Evolutionary conservation across 2,797 vertebrate genomes (phyloP), one percentile per base, ranked within the genome.

Genomic region (Echiichthys vipera): DNA sequence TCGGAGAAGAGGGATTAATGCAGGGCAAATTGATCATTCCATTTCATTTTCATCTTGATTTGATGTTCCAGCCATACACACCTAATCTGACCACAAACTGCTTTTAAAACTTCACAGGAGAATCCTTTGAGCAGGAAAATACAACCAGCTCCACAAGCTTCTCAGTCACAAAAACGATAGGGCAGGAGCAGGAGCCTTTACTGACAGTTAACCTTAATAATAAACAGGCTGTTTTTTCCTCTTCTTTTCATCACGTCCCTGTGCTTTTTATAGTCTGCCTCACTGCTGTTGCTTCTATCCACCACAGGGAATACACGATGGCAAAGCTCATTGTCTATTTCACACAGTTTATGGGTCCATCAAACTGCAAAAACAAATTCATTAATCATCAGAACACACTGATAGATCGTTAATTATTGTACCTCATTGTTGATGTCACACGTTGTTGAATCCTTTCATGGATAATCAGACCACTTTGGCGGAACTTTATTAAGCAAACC

Each of bases 21-120:
- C 84, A 67, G 89, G 85, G 83, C 84, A 94, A 92, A 94, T 92
- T 93, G 93, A 94, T 94, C 93, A 94, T 94, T 92, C 92, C 89
- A 92, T 94, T 95, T 94, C 85, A 93, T 93, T 95, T 94, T 93
- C 92, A 90, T 90, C 90, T 80, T 84, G 90, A 94, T 92, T 93
- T 88, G 90, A 94, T 89, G 88, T 86, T 89, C 86, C 84, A 65
- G 90, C 86, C 83, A 59, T 78, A 84, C 82, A 89, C 88, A 79
- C 80, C 89, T 91, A 92, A 89, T 90, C 90, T 84, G 89, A 89
- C 89, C 89, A 81, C 90, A 89, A 90, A 85, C 88, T 81, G 86
- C 90, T 88, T 91, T 92, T 89, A 92, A 86, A 87, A 89, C 87
- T 86, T 89, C 88, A 87, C 80, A 84, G 80, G 80, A 86, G 78